Base-by-base conservation (phyloP, 2,113 vertebrate genomes). In the Apaloderma vittatum region DNA sequence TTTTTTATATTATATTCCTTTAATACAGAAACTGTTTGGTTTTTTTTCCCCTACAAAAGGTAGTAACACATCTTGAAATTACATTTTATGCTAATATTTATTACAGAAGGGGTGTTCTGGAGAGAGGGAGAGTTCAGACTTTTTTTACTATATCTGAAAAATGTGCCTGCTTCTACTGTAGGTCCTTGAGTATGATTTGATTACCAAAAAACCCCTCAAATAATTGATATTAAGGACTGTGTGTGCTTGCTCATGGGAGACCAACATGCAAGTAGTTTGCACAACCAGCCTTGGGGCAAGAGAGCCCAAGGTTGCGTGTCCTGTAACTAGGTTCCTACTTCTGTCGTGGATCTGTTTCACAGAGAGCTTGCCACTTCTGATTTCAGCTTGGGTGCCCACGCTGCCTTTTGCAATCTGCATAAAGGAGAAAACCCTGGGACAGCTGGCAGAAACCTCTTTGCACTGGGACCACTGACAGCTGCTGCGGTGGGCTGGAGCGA, bases 381-480 rank as follows among this genome's bases (percentile, higher is more conserved):
- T 55, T 58, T 46, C 62, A 81, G 40, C 1, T 0, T 19, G 48
- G 30, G 17, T 22, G n/a, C 23, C 70, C 79, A 34, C 17, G 1
- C 29, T 48, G 67, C 73, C 55, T 73, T 52, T 24, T 62, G 46
- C 27, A 8, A 51, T 23, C 32, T 63, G 36, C 27, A 29, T 9
- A 51, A 59, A 55, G 26, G 45, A 80, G 37, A 62, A 77, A 49
- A 19, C 10, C 30, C 48, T 12, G 20, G 36, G 15, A 23, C 27
- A 81, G 68, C 11, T 45, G 55, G 57, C 65, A 89, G 77, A 34
- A 11, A 51, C 24, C 34, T 3, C 0, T 40, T n/a, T 49, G 80
- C 4, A 3, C 20, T 0, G 0, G 55, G 21, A 29, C 24, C 14
- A 0, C 40, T 32, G 49, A 6, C 54, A 57, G 86, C 45, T 49